Evolutionary conservation across 2,113 vertebrate species (phyloP).

Genomic region (Seriola aureovittata): DNA sequence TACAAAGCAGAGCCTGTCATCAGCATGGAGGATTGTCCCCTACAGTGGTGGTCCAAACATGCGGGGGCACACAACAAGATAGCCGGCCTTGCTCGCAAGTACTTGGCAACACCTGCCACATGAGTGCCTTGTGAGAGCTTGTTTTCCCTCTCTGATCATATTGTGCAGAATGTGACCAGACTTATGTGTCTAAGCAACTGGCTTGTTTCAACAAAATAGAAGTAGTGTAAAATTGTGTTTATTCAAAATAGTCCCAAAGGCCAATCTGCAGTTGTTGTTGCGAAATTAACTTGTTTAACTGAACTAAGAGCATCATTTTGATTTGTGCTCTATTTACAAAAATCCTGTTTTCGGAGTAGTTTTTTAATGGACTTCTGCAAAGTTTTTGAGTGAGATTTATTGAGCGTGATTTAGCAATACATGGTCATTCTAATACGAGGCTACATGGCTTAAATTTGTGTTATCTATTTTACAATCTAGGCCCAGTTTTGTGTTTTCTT

Average conservation of each 20-base stretch:
- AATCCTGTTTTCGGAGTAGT: too few relatives aligned
- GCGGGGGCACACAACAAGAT: neutral
- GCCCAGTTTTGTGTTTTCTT: too few relatives aligned
- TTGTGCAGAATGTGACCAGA: neutral
- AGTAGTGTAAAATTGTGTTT: neutral
- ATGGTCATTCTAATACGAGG: too few relatives aligned
- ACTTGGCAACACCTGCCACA: neutral
- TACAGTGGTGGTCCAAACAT: neutral
- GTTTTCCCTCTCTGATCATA: neutral
- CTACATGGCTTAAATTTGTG: too few relatives aligned
- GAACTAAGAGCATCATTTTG: neutral
- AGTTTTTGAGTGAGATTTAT: too few relatives aligned
- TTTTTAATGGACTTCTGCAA: neutral
- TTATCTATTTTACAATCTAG: too few relatives aligned
- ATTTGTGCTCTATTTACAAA: neutral
- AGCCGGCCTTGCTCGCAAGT: neutral
- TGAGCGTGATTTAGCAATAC: neutral
- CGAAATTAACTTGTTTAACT: neutral
- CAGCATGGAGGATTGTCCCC: neutral
- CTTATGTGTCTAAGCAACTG: neutral
- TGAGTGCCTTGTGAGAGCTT: neutral
- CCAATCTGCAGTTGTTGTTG: neutral
- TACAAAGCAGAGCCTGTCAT: neutral
- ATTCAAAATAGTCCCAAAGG: neutral
- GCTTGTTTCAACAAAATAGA: neutral